Conservation (phyloP, 1,140 invertebrate species). For the Hestina assimilis region DNA sequence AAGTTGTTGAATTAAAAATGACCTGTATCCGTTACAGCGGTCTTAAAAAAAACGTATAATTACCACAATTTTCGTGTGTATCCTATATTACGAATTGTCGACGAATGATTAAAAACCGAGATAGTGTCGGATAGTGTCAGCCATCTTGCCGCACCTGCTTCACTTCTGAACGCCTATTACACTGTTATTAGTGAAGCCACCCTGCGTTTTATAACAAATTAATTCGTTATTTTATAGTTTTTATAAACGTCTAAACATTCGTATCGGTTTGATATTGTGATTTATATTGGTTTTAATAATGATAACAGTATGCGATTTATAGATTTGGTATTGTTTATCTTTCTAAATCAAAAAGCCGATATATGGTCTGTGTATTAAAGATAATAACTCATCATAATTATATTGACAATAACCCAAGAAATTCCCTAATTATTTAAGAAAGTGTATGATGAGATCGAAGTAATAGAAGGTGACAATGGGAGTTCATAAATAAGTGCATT, state of each 20-base stretch:
- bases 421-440: too few relatives aligned
- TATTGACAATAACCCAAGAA: too few relatives aligned
- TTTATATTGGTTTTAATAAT: slow-evolving; percentile 45
- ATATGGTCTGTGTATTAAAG: too few relatives aligned
- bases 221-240: slow-evolving; percentile 54
- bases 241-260: slow-evolving; percentile 9
- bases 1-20: background rate
- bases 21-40: background rate
- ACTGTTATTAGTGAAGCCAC: slow-evolving; percentile 50
- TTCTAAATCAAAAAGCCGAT: too few relatives aligned
- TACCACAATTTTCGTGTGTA: slow-evolving; percentile 37
- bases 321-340: too few relatives aligned
- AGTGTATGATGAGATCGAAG: too few relatives aligned
- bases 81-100: slow-evolving; percentile 55
- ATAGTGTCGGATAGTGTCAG: slow-evolving; percentile 32
- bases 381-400: too few relatives aligned
- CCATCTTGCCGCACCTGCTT: slow-evolving; percentile 43
- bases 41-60: background rate
- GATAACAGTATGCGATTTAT: too few relatives aligned
- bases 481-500: too few relatives aligned
- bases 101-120: slow-evolving; percentile 54
- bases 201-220: slow-evolving; percentile 58
- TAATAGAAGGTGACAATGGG: too few relatives aligned
- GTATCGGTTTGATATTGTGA: slow-evolving; percentile 30
- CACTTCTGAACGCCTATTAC: slow-evolving; percentile 43